Percentiles rank a stretch among this genome's conserved stretches.
phyloP scores from a whole-genome alignment of 2,888 invertebrate genomes.

The Brenthis ino region DNA sequence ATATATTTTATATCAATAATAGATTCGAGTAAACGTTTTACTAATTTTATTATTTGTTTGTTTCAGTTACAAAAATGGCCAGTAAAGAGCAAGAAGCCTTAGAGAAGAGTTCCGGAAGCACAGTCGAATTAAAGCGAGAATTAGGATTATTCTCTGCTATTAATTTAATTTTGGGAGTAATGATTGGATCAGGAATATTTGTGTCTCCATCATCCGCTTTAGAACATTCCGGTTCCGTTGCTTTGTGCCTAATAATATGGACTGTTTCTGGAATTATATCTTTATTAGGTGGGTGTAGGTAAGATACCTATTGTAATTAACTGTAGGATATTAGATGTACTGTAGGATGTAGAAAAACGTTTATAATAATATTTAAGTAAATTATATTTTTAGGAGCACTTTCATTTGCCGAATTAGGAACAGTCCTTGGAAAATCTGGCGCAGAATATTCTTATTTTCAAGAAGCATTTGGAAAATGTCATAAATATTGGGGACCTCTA shows the following conservation, averaged over 20 bases:
- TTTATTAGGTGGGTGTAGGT: slow-evolving; percentile 86
- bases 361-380: background rate
- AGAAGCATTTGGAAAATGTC: slow-evolving; percentile 86
- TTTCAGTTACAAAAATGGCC: slow-evolving; percentile 57
- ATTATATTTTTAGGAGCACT: slow-evolving; percentile 84
- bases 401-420: slow-evolving; percentile 91
- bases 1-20: too few species aligned
- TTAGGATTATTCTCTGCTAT: slow-evolving; percentile 91
- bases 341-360: too few species aligned
- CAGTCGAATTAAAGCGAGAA: slow-evolving; percentile 87
- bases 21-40: background rate
- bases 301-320: slow-evolving; percentile 51
- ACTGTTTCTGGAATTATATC: slow-evolving; percentile 89
- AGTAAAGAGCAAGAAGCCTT: slow-evolving; percentile 49
- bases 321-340: background rate
- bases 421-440: slow-evolving; percentile 89
- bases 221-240: slow-evolving; percentile 89
- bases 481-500: slow-evolving; percentile 87
- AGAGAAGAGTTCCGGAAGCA: slow-evolving; percentile 57
- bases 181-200: slow-evolving; percentile 96
- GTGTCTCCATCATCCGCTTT: slow-evolving; percentile 91
- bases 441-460: slow-evolving; percentile 91
- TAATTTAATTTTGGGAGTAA: slow-evolving; percentile 91
- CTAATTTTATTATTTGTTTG: slow-evolving; percentile 30
- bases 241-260: slow-evolving; percentile 90